phyloP scores from a whole-genome alignment of 2,888 invertebrate species.

The Stratiomys singularior region DNA sequence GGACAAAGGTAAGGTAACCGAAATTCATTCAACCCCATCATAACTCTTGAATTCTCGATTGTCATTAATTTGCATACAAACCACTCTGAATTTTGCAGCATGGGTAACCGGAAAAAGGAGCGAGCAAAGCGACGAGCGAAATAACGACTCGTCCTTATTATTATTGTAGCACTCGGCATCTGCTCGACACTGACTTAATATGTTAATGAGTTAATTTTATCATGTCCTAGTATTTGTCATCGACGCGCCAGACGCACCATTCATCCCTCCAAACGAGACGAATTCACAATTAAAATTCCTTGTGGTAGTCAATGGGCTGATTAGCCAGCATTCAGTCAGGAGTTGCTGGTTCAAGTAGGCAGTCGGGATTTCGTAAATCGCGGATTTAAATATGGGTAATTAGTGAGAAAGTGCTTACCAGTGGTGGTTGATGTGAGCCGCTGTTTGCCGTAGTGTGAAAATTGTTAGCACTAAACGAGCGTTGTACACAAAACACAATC shows the following conservation, averaged over 20 bases:
- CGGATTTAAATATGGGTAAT: not conserved
- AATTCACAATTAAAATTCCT: constrained; percentile 48
- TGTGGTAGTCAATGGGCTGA: constrained; percentile 38
- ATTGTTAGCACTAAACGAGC: not conserved
- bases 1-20: constrained; percentile 10
- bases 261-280: constrained; percentile 1
- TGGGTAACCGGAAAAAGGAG: not conserved
- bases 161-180: constrained; percentile 46
- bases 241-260: not conserved
- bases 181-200: constrained; percentile 49
- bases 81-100: constrained; percentile 20
- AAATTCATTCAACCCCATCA: constrained; percentile 36
- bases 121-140: not conserved
- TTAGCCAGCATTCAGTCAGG: constrained; percentile 35
- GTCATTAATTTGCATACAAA: constrained; percentile 44
- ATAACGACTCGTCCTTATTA: constrained; percentile 15
- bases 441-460: not conserved
- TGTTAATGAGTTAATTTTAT: constrained; percentile 52
- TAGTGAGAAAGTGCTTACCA: constrained; percentile 24
- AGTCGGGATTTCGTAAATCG: constrained; percentile 10
- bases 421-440: not conserved
- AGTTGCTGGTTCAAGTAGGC: constrained; percentile 38
- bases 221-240: constrained; percentile 12
- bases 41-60: constrained; percentile 36
- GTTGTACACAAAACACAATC: not conserved